These are phyloP conservation scores for Emys orbicularis DNA, from an alignment of 2,797 vertebrate genomes.

Conservation along the genomic window DNA sequence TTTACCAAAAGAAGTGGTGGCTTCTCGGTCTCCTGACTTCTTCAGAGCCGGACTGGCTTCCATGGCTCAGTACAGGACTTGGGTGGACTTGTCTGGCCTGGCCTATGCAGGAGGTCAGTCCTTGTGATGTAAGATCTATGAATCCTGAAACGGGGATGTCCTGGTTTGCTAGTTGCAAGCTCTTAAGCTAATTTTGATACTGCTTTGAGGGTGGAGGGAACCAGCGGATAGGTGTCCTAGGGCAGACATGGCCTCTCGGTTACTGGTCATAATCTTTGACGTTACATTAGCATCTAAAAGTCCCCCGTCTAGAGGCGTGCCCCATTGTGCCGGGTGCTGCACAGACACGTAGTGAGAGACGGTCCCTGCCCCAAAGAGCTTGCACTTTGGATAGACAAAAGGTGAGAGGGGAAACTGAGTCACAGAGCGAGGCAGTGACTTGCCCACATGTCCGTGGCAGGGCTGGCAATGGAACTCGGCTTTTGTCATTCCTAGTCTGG, in stretches of 20 bases:
- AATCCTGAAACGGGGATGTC: not conserved
- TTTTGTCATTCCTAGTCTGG: not conserved
- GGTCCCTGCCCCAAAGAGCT: not conserved
- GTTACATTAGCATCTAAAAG: not conserved
- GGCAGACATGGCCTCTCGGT: not conserved
- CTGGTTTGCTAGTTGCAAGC: not conserved
- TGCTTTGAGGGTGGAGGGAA: not conserved
- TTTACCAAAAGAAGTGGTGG: not conserved
- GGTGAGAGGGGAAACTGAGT: not conserved
- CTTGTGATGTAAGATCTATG: not conserved
- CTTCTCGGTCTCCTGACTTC: not conserved
- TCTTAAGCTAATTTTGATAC: not conserved
- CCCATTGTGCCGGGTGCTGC: not conserved
- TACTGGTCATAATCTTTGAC: not conserved
- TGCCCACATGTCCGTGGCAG: not conserved
- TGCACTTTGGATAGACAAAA: not conserved
- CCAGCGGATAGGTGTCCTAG: not conserved
- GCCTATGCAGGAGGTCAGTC: not conserved
- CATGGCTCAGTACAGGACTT: not conserved
- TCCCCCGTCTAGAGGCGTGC: not conserved
- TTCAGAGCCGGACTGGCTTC: not conserved
- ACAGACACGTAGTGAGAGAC: not conserved
- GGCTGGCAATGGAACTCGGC: not conserved
- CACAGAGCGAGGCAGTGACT: not conserved
- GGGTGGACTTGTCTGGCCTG: not conserved